Evolutionary conservation across 2,113 vertebrate genomes (phyloP).

Genomic region (Piprites chloris): DNA sequence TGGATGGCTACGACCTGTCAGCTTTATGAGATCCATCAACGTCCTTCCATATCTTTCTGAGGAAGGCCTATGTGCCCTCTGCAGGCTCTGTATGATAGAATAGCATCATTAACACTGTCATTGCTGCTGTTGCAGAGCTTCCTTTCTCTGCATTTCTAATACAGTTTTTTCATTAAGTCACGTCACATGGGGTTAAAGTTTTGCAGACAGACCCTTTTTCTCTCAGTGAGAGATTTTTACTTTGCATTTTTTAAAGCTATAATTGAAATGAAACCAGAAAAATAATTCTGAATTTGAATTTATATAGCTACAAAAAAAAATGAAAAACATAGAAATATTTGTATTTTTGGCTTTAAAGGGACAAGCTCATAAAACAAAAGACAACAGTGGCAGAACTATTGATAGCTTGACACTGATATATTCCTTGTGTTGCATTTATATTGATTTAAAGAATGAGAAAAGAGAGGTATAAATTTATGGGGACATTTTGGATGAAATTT

Average conservation of each 20-base stretch:
- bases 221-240: neutral
- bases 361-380: neutral
- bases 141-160: neutral
- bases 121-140: neutral
- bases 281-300: neutral
- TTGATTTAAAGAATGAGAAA: constrained; percentile 52
- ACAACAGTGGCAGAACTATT: neutral
- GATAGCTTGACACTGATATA: constrained; percentile 39
- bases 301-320: neutral
- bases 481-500: constrained; percentile 46
- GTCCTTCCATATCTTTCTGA: neutral
- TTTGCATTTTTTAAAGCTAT: neutral
- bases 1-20: neutral
- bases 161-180: neutral
- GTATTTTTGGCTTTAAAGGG: neutral
- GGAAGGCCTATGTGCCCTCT: neutral
- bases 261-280: neutral
- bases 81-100: neutral
- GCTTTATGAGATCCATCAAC: constrained; percentile 1
- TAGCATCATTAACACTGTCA: neutral
- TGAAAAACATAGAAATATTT: neutral
- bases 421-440: constrained; percentile 17
- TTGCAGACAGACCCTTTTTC: neutral
- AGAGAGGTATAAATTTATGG: constrained; percentile 34
- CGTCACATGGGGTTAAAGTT: neutral